These are phyloP conservation scores for Hydrolagus colliei DNA, from an alignment of 2,797 vertebrate species.

Conservation along the genomic window DNA sequence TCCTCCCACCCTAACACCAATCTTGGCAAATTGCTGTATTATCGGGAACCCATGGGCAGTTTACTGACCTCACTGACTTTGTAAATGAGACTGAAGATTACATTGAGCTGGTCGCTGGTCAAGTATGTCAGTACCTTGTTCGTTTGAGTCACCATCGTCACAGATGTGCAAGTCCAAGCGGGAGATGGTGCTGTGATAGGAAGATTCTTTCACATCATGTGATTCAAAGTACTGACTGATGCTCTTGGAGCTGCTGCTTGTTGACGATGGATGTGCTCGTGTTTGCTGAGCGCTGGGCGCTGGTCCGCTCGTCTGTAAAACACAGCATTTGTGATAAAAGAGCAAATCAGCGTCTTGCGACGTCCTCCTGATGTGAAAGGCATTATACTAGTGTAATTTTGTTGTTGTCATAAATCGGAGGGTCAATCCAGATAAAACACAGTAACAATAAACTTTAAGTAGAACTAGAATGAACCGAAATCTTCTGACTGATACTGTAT, in stretches of 20 bases:
- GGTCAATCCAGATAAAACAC: no score
- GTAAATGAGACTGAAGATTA: neutral
- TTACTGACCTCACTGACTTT: neutral
- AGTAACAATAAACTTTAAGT: no score
- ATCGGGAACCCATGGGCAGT: neutral
- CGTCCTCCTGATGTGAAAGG: no score
- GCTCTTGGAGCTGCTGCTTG: conserved; percentile 58
- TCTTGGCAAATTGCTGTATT: neutral
- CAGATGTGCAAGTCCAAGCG: conserved; percentile 92
- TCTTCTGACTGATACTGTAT: no score
- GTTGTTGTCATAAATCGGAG: no score
- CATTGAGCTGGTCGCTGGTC: neutral
- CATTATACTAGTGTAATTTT: no score
- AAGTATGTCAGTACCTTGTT: conserved; percentile 60
- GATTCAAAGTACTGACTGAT: conserved; percentile 83
- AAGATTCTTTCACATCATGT: conserved; percentile 89
- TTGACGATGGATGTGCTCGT: conserved; percentile 68
- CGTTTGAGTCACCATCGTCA: conserved; percentile 75
- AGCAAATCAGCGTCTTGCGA: no score
- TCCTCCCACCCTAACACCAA: neutral
- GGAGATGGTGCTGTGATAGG: conserved; percentile 92
- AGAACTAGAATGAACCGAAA: no score
- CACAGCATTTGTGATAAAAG: conserved; percentile 20
- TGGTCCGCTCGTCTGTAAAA: conserved; percentile 69
- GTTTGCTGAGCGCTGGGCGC: conserved; percentile 71